Conservation (phyloP, 2,888 invertebrate species). For the Chrysomela aeneicollis region DNA sequence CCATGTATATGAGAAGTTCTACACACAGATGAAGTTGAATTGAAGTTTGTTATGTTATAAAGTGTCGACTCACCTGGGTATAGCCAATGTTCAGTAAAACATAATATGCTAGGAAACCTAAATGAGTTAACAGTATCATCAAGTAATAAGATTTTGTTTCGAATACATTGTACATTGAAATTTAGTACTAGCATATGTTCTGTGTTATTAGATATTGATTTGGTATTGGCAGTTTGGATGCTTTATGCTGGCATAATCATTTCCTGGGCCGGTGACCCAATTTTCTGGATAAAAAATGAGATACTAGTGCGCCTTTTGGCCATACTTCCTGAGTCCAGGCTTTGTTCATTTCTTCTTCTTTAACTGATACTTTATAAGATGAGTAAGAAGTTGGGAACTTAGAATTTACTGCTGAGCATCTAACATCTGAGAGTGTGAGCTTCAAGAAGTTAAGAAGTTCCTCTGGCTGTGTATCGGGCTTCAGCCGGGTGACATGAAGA, state of each 20-base stretch:
- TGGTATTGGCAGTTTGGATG: not conserved
- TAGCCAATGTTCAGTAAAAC: no score
- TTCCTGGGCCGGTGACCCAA: conserved; percentile 2
- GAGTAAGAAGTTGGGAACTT: not conserved
- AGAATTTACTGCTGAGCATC: conserved; percentile 4
- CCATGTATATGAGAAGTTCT: no score
- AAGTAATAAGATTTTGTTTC: not conserved
- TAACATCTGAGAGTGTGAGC: conserved; percentile 2
- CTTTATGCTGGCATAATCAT: not conserved
- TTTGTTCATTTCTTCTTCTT: not conserved
- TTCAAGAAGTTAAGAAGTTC: conserved; percentile 8
- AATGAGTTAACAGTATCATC: conserved; percentile 11
- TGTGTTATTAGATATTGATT: not conserved
- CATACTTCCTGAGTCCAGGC: conserved; percentile 2
- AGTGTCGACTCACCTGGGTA: no score
- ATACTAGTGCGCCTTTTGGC: conserved; percentile 5
- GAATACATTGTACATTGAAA: not conserved
- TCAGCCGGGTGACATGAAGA: conserved; percentile 6
- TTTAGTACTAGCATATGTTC: conserved; percentile 6
- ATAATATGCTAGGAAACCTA: not conserved
- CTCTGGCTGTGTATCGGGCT: conserved; percentile 6
- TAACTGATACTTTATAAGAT: conserved; percentile 9
- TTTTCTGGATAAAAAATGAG: conserved; percentile 6
- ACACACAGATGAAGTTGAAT: no score
- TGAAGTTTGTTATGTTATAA: no score